phyloP scores from a whole-genome alignment of 2,113 vertebrate genomes.

The Fulmarus glacialis region DNA sequence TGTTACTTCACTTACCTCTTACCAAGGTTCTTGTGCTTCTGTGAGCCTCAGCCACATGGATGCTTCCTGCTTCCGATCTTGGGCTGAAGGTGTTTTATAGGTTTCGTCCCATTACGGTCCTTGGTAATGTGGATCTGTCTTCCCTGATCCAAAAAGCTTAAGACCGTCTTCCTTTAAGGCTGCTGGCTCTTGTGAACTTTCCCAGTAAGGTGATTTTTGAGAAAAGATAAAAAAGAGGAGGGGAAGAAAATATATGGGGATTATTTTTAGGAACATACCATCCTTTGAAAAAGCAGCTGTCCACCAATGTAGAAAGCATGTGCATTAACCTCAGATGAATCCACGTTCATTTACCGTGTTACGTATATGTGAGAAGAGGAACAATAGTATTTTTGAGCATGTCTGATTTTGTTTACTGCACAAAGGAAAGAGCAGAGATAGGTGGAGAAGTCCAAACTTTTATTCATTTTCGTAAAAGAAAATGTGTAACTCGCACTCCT shows the following conservation, averaged over 20 bases:
- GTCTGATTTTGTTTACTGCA: not conserved
- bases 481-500: not conserved
- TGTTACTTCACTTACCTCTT: not conserved
- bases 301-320: accelerated
- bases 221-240: not conserved
- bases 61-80: not conserved
- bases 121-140: not conserved
- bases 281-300: not conserved
- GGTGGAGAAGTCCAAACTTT: not conserved
- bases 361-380: accelerated
- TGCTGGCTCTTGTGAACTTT: not conserved
- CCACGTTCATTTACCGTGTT: accelerated
- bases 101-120: not conserved
- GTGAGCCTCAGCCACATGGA: accelerated
- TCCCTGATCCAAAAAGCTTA: not conserved
- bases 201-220: not conserved
- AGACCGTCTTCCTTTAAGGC: not conserved
- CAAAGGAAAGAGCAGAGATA: not conserved
- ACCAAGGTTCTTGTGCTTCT: no score
- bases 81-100: not conserved
- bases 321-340: not conserved
- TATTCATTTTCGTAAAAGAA: not conserved
- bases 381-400: not conserved
- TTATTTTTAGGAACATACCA: not conserved
- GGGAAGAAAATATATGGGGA: not conserved